Percentiles rank a stretch among this genome's conserved stretches.
Conservation (phyloP, 2,888 invertebrate species). For the Epinotia brunnichana region DNA sequence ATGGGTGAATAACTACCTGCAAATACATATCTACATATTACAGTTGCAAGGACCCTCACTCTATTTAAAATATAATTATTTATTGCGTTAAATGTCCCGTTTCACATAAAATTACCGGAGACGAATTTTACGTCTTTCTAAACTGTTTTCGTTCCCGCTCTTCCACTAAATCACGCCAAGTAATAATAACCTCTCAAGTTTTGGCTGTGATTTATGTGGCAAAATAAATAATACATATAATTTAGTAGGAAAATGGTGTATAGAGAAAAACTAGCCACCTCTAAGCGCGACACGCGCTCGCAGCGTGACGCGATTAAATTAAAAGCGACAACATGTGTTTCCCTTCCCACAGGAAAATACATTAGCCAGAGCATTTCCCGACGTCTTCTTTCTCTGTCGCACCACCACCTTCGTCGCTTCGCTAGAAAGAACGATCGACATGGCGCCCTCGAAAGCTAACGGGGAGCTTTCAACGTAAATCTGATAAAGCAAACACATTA, state of each 20-base stretch:
- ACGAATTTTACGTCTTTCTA: not conserved
- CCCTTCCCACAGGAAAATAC: slow-evolving; percentile 83
- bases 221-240: slow-evolving; percentile 44
- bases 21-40: too few relatives aligned
- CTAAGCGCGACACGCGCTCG: slow-evolving; percentile 68
- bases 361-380: slow-evolving; percentile 81
- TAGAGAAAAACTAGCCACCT: slow-evolving; percentile 47
- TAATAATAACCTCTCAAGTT: slow-evolving; percentile 40
- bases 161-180: slow-evolving; percentile 27
- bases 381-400: slow-evolving; percentile 59
- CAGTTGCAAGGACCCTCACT: too few relatives aligned
- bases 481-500: slow-evolving; percentile 82
- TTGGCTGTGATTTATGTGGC: slow-evolving; percentile 39
- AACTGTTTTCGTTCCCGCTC: not conserved
- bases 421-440: slow-evolving; percentile 60
- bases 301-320: slow-evolving; percentile 83
- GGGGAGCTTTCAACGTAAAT: slow-evolving; percentile 82
- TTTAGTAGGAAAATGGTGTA: slow-evolving; percentile 48
- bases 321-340: slow-evolving; percentile 84
- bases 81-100: too few relatives aligned
- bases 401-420: slow-evolving; percentile 45
- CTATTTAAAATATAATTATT: too few relatives aligned
- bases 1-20: too few relatives aligned
- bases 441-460: slow-evolving; percentile 78
- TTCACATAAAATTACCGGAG: not conserved